Conservation (phyloP, 2,113 vertebrate species). For the Oreocharis arfaki region DNA sequence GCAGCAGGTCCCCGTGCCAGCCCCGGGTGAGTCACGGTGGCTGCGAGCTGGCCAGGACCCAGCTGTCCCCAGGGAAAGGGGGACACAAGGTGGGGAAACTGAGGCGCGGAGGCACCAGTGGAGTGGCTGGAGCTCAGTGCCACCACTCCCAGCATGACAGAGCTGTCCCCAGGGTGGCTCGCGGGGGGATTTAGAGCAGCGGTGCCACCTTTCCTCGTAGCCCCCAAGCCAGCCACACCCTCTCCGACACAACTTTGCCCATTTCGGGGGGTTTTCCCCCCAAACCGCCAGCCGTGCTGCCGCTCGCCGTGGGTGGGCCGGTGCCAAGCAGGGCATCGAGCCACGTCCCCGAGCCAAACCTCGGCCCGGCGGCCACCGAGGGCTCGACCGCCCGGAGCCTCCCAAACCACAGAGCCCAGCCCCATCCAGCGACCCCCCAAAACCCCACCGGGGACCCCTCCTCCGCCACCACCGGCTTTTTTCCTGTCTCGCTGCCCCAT, state of each 20-base stretch:
- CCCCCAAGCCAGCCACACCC: neutral
- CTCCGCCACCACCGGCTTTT: neutral
- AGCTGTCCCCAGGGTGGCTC: neutral
- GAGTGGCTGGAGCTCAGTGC: neutral
- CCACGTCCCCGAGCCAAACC: neutral
- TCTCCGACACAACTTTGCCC: too few relatives aligned
- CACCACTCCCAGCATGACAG: neutral
- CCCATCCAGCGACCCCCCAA: neutral
- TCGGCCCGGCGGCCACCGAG: neutral
- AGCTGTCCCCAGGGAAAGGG: neutral
- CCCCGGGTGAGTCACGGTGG: neutral
- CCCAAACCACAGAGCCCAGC: neutral
- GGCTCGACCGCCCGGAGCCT: conserved; percentile 16
- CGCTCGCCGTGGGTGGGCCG: neutral
- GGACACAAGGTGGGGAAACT: neutral
- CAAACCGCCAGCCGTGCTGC: neutral
- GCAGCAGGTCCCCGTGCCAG: neutral
- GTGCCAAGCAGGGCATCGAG: neutral
- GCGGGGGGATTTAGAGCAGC: fast-evolving
- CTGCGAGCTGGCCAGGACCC: neutral
- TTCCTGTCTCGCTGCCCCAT: neutral
- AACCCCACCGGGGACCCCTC: neutral
- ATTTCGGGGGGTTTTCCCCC: neutral
- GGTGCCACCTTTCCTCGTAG: neutral
- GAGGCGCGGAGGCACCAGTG: neutral